These are phyloP conservation scores for Nephotettix cincticeps DNA, from an alignment of 1,140 invertebrate genomes.

Conservation along the genomic window DNA sequence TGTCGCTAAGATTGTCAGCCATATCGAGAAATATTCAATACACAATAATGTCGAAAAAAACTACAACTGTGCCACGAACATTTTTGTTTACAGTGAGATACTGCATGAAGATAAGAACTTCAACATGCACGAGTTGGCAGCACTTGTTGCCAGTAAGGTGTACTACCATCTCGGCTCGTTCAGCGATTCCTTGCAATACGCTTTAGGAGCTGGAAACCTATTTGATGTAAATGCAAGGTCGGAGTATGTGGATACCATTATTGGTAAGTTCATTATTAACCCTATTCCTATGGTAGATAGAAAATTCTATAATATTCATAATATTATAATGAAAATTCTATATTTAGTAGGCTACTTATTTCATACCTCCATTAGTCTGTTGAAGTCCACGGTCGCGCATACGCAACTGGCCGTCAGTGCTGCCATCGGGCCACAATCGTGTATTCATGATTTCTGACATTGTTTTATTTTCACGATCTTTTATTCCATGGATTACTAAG, in stretches of 20 bases:
- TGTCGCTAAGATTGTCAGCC: no score
- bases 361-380: no score
- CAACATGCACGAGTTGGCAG: constrained; percentile 86
- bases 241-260: constrained; percentile 96
- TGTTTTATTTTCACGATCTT: no score
- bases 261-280: constrained; percentile 69
- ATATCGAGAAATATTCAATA: background rate
- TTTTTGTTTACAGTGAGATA: constrained; percentile 69
- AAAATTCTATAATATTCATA: no score
- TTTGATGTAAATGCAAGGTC: constrained; percentile 92
- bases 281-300: no score
- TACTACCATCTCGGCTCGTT: constrained; percentile 97
- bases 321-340: no score
- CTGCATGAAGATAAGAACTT: constrained; percentile 92
- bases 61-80: background rate
- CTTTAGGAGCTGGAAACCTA: constrained; percentile 86
- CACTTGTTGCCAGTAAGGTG: constrained; percentile 96
- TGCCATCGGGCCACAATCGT: no score
- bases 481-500: no score
- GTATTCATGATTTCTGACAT: no score
- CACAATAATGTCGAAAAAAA: background rate
- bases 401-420: no score
- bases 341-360: no score
- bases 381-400: no score
- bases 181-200: constrained; percentile 93